Percentiles rank a stretch among this genome's conserved stretches.
phyloP scores from a whole-genome alignment of 2,888 invertebrate species.

The Harpagoxenus sublaevis region DNA sequence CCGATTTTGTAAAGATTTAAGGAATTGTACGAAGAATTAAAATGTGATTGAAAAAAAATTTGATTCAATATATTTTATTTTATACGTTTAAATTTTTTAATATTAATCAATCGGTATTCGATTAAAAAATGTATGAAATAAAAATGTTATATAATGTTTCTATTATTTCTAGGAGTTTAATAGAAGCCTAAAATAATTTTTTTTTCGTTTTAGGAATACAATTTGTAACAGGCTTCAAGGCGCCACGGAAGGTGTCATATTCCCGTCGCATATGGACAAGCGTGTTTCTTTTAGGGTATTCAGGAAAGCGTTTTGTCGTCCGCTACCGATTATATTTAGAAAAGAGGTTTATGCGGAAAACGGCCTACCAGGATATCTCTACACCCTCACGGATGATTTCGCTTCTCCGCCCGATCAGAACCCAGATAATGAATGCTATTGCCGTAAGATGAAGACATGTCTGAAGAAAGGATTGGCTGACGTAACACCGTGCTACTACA shows the following conservation, averaged over 20 bases:
- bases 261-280: constrained; percentile 89
- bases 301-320: constrained; percentile 92
- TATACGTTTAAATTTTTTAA: not conserved
- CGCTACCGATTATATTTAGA: constrained; percentile 88
- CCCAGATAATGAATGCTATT: constrained; percentile 90
- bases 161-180: not conserved
- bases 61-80: not conserved
- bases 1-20: not conserved
- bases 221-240: constrained; percentile 91
- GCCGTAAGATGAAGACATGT: constrained; percentile 87
- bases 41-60: not conserved
- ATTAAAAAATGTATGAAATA: not conserved
- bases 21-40: not conserved
- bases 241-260: constrained; percentile 91
- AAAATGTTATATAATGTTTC: not conserved
- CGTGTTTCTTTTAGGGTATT: constrained; percentile 89
- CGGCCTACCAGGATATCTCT: constrained; percentile 89
- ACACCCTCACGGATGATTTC: constrained; percentile 88
- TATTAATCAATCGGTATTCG: not conserved
- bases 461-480: constrained; percentile 90
- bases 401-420: constrained; percentile 88
- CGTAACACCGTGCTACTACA: constrained; percentile 91
- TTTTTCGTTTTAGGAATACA: constrained; percentile 85
- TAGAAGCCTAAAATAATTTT: not conserved
- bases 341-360: constrained; percentile 82